Base-by-base conservation (phyloP, 2,888 invertebrate genomes). In the Heliconius ismenius region DNA sequence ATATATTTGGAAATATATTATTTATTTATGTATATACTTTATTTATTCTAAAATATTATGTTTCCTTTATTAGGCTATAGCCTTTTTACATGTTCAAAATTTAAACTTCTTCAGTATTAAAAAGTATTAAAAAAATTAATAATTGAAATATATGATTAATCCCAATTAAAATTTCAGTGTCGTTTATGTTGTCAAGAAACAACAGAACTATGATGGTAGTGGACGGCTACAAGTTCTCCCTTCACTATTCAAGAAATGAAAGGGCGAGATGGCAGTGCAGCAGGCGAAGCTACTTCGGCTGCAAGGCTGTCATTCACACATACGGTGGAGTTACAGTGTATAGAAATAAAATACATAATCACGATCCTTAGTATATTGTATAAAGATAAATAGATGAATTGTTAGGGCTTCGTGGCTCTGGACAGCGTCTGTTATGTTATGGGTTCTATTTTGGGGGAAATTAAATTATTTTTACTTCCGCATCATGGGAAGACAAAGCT, bases 231-330 rank as follows among this genome's bases (percentile, higher is more conserved):
- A 87, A 82, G 76, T 91, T 87, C 73, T 90, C 90, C 0, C 79
- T 90, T 9, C 90, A 91, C 75, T 90, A 90, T 81, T 80, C 85
- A 0, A 80, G 89, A 49, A 88, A 89, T 58, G 81, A 82, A 28
- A 89, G 86, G 60, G 86, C 87, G 65, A 81, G 91, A 4, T 91
- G 91, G 91, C 88, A 89, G 78, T 91, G 91, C 76, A 89, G 88
- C 58, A 84, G 89, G 49, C 82, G 91, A n/a, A 89, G 89, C 65
- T 86, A 86, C 75, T 90, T 85, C 67, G 91, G 90, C 0, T 91
- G 91, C 73, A 91, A 90, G 79, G 91, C 91, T 0, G 89, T 87
- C 1, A 82, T 91, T 24, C 88, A 88, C 28, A 86, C 85, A 15
- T 78, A 81, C 3, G 84, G 84, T 0, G 88, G 88, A 0, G 80